Conservation (phyloP, 2,113 vertebrate genomes). For the Limnothrissa miodon region DNA sequence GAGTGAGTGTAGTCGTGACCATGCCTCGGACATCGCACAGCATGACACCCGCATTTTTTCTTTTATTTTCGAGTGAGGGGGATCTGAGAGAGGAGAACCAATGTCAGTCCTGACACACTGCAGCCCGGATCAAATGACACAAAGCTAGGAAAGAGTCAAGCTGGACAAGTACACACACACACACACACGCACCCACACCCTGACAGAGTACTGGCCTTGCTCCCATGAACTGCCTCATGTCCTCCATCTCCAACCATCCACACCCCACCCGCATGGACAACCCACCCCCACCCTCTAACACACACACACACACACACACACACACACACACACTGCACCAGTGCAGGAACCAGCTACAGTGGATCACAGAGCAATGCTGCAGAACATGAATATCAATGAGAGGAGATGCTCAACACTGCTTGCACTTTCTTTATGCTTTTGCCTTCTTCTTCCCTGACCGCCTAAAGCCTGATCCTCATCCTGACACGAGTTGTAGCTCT, state of each 20-base stretch:
- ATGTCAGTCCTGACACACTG: background rate
- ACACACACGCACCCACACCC: background rate
- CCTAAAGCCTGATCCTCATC: background rate
- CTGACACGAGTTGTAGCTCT: too few relatives aligned
- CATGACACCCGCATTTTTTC: background rate
- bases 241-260: background rate
- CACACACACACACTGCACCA: background rate
- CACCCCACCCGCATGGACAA: too few relatives aligned
- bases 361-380: background rate
- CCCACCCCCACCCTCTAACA: background rate
- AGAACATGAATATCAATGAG: constrained; percentile 4
- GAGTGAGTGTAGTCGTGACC: background rate
- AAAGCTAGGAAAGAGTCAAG: background rate
- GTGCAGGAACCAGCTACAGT: background rate
- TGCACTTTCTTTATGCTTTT: background rate
- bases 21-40: background rate
- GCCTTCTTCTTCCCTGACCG: background rate
- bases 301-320: background rate
- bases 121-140: background rate
- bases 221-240: background rate
- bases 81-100: background rate
- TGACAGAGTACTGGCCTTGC: background rate
- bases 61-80: background rate
- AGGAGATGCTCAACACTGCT: background rate
- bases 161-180: background rate